phyloP scores from a whole-genome alignment of 2,113 vertebrate species.

The Delphinapterus leucas region DNA sequence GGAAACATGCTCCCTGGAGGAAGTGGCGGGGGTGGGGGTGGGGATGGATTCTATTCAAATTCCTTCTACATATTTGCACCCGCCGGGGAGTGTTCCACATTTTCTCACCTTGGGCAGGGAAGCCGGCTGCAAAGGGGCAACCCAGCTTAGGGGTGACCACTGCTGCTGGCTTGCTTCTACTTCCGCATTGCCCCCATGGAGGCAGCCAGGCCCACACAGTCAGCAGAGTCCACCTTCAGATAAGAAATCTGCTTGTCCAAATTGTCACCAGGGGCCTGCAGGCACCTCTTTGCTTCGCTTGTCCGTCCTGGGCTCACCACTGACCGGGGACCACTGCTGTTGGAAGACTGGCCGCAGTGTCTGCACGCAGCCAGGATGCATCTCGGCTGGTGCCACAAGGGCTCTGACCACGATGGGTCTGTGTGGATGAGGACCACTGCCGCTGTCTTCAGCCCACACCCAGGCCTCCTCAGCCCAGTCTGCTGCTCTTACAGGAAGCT shows the following conservation, averaged over 20 bases:
- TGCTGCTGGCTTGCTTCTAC: neutral
- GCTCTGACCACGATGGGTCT: neutral
- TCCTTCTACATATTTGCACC: conserved; percentile 47
- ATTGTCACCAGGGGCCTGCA: neutral
- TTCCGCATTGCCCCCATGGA: rapidly evolving
- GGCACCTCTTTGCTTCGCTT: neutral
- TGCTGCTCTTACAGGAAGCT: neutral
- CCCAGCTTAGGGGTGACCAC: neutral
- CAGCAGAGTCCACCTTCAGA: neutral
- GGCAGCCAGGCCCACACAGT: neutral
- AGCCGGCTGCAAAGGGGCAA: neutral
- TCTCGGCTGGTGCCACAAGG: neutral
- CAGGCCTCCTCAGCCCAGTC: neutral
- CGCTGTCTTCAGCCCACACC: neutral
- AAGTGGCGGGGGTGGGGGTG: neutral
- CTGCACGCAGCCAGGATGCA: neutral
- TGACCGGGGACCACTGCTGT: neutral
- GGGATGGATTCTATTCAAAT: conserved; percentile 35
- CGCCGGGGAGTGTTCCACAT: conserved; percentile 4
- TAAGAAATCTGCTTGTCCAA: neutral
- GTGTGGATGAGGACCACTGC: neutral
- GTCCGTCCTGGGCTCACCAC: neutral
- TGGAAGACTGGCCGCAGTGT: neutral
- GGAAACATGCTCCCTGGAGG: neutral
- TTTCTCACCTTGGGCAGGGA: conserved; percentile 49